Base-by-base conservation (phyloP, 1,140 invertebrate genomes). In the Aphelenchoides besseyi region DNA sequence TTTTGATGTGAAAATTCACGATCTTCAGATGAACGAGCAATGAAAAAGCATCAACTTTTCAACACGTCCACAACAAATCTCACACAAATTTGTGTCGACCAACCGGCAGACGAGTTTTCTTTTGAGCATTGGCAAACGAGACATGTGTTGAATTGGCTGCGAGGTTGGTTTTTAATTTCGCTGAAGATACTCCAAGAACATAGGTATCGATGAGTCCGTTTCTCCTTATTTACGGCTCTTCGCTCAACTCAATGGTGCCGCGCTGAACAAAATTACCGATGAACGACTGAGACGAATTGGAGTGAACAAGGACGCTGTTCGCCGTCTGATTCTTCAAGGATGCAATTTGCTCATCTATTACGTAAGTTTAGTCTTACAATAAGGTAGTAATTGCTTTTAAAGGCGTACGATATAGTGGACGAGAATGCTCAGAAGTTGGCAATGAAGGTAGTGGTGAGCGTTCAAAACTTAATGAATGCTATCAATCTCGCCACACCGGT, bases 341-440 rank as follows among this genome's bases (percentile, higher is more conserved):
- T 64, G 71, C 33, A 48, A 69, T 57, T 53, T 76, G 3, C 59
- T 76, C 9, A 32, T 37, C n/a, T 77, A 77, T 55, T 76, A 75
- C 66, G 74, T 75, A 41, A 52, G 52, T 41, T 72, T 36, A n/a
- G 23, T 68, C 36, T 69, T n/a, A 3, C 62, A 69, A n/a, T 53
- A 8, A 9, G 57, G 8, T 59, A 52, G 18, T 69, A 41, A 28
- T 29, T 23, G 0, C 12, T 53, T 67, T 76, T 55, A 35, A n/a
- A 76, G 75, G 53, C 29, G 29, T 73, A 73, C 26, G 59, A 72
- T 33, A 75, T 79, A 18, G 29, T 63, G 23, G 35, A 74, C 28
- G 75, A 76, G 37, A 76, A 76, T 54, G 28, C 72, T 9, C 75
- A 76, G 67, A 71, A 74, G 23, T 28, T 79, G 33, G 70, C 75